Conservation (phyloP, 2,797 vertebrate genomes). For the Acrocephalus scirpaceus region DNA sequence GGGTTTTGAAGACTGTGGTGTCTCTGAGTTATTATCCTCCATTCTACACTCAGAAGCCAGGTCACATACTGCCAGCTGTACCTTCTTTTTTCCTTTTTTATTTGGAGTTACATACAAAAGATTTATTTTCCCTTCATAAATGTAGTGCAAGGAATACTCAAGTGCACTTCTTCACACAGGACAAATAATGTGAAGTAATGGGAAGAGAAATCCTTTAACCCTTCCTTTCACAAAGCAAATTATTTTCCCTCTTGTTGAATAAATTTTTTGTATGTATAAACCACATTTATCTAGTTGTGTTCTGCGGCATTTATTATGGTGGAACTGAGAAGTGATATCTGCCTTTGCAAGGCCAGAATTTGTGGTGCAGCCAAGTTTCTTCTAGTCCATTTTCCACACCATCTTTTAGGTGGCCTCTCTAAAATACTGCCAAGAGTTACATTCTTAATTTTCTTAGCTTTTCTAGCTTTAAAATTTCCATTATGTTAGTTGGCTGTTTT, state of each 20-base stretch:
- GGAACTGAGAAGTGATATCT: neutral
- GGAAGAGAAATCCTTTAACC: neutral
- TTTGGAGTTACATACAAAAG: neutral
- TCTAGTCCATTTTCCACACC: neutral
- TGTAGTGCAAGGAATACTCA: neutral
- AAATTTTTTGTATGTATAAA: neutral
- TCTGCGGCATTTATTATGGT: neutral
- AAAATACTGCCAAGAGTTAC: neutral
- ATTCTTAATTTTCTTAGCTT: neutral
- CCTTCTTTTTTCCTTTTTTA: neutral
- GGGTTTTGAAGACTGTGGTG: neutral
- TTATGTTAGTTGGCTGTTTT: neutral
- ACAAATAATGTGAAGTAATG: neutral
- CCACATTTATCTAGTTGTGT: neutral
- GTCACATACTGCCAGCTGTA: neutral
- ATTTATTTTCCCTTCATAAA: neutral
- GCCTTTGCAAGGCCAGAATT: neutral
- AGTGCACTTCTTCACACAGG: neutral
- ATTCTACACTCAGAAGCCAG: neutral
- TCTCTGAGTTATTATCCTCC: neutral
- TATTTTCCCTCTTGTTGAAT: neutral
- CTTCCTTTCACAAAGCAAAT: neutral
- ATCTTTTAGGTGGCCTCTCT: neutral
- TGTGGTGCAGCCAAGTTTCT: neutral
- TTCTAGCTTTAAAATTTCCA: neutral